Conservation (phyloP, 2,888 invertebrate species). For the Eretmocerus hayati region DNA sequence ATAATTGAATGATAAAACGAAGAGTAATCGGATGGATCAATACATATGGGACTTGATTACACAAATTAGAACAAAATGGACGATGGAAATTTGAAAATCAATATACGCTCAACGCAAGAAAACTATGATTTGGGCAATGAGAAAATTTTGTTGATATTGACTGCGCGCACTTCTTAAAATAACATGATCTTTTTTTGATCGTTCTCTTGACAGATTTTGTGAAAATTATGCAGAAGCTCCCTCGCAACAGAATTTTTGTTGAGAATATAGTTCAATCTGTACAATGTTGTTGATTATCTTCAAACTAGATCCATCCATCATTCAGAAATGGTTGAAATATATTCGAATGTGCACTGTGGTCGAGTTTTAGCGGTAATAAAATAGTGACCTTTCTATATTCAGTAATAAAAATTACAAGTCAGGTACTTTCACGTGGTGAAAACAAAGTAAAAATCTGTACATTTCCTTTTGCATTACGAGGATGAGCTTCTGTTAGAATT, state of each 20-base stretch:
- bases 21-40: constrained; percentile 1
- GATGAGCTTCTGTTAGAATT: constrained; percentile 9
- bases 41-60: constrained; percentile 1
- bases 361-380: constrained; percentile 40
- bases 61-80: constrained; percentile 8
- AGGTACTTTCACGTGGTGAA: constrained; percentile 34
- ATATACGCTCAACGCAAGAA: constrained; percentile 11
- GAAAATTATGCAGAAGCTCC: constrained; percentile 9
- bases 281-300: constrained; percentile 11
- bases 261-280: constrained; percentile 21
- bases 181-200: constrained; percentile 3
- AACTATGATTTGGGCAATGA: constrained; percentile 33
- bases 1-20: constrained; percentile 19
- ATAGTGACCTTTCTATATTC: constrained; percentile 31
- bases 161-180: constrained; percentile 7
- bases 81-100: constrained; percentile 8
- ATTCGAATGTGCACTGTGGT: no score
- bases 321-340: no score
- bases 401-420: constrained; percentile 26
- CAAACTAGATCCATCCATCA: no score
- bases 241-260: constrained; percentile 9
- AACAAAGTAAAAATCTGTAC: constrained; percentile 25
- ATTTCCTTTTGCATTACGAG: constrained; percentile 10
- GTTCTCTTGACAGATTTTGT: constrained; percentile 7
- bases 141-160: constrained; percentile 37